A percentile compares a stretch with the other conserved stretches of the same genome.
phyloP scores from a whole-genome alignment of 2,888 invertebrate genomes.

The Epinotia demarniana region DNA sequence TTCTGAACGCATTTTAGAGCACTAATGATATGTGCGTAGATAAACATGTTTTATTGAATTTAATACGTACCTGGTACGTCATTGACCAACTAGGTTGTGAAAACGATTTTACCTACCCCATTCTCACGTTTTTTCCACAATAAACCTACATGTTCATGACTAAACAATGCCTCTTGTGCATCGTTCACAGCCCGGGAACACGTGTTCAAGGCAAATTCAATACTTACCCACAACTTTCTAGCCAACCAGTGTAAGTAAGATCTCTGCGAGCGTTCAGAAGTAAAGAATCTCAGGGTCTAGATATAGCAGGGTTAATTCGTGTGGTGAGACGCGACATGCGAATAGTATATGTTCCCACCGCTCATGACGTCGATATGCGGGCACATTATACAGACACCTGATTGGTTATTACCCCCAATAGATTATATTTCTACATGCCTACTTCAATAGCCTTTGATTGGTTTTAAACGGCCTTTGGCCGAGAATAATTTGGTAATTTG shows the following conservation, averaged over 20 bases:
- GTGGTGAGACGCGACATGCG: background rate
- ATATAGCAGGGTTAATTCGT: background rate
- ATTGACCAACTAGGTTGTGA: background rate
- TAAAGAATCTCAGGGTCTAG: background rate
- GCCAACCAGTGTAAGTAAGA: background rate
- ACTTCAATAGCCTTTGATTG: slow-evolving; percentile 33
- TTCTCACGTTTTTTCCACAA: slow-evolving; percentile 25
- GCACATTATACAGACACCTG: slow-evolving; percentile 62
- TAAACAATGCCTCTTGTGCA: slow-evolving; percentile 40
- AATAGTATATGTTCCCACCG: slow-evolving; percentile 45
- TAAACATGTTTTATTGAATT: too few species aligned
- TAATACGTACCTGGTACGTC: too few species aligned
- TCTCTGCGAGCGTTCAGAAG: background rate
- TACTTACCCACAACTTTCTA: background rate
- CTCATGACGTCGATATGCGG: slow-evolving; percentile 65
- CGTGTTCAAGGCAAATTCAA: slow-evolving; percentile 12
- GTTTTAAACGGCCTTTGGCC: slow-evolving; percentile 26
- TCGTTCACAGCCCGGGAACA: slow-evolving; percentile 33
- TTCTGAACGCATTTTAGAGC: too few species aligned
- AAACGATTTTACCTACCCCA: slow-evolving; percentile 8
- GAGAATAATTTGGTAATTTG: slow-evolving; percentile 31
- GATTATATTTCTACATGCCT: slow-evolving; percentile 40
- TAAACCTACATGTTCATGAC: slow-evolving; percentile 35
- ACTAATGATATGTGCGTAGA: too few species aligned
- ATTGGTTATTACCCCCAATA: slow-evolving; percentile 44